Evolutionary conservation across 2,888 invertebrate species (phyloP), one percentile per base, ranked within the genome.

Genomic region (Lepidocyrtinus sp.): DNA sequence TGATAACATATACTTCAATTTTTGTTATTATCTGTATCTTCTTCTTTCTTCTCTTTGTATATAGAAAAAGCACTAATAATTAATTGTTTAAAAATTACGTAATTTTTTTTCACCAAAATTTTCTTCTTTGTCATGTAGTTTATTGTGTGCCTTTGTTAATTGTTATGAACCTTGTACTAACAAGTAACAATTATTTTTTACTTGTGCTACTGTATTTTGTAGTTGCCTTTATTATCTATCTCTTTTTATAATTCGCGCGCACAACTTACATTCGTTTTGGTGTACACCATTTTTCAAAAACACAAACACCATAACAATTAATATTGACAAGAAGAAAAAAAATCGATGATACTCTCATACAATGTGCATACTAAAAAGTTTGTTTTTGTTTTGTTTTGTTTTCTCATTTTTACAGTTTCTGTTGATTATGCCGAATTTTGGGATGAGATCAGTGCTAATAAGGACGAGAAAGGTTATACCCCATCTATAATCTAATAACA

Each of bases 391-490:
- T 82, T 77, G 72, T 82, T 82, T 79, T 79, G 69, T 79, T 80
- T 81, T 70, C 65, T 69, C 59, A 70, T 82, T 76, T 83, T 83
- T 83, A 77, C 84, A 85, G 85, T 85, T 82, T 85, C 85, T 80
- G 85, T 84, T 82, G 83, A 84, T 80, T 85, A 84, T 81, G 84
- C 84, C 62, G 84, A 85, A 82, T 85, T 84, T 84, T 85, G 85
- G 85, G 85, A 85, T 83, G 85, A 85, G 80, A 84, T 85, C 81
- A 84, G 83, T 82, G 78, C 82, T 75, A 85, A 85, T 85, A 85
- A 85, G 84, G 85, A 85, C 81, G 83, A 84, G 72, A 83, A 85
- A 85, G 84, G 83, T 84, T 81, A 83, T 81, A 73, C 73, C 65
- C 55, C n/a, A n/a, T n/a, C 67, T 36, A 50, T 74, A 65, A 26